These are phyloP conservation scores for Equus quagga DNA, from an alignment of 2,113 vertebrate species.

Conservation along the genomic window DNA sequence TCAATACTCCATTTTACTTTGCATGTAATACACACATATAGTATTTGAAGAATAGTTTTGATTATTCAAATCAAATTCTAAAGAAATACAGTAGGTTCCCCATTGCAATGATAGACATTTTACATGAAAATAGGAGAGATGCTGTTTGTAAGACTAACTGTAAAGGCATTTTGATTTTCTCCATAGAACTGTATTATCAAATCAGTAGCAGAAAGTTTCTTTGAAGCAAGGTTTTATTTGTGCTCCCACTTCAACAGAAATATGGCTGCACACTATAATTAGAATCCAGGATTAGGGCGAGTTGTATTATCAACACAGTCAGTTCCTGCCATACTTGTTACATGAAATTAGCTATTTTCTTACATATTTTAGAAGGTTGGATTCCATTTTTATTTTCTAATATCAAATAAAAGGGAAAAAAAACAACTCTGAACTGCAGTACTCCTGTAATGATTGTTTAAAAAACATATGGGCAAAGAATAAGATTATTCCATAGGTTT, in stretches of 20 bases:
- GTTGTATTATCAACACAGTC: neutral
- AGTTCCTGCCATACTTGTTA: neutral
- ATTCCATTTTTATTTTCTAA: constrained; percentile 57
- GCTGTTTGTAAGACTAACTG: neutral
- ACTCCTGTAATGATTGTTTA: neutral
- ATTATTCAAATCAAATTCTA: constrained; percentile 46
- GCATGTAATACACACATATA: neutral
- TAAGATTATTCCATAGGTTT: constrained; percentile 37
- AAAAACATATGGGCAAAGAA: constrained; percentile 36
- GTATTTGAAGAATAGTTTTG: constrained; percentile 45
- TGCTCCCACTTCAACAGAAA: neutral
- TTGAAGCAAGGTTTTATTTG: constrained; percentile 28
- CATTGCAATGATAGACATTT: constrained; percentile 2
- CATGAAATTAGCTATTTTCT: constrained; percentile 21
- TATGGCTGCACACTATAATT: neutral
- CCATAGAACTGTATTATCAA: neutral
- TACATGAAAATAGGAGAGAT: neutral
- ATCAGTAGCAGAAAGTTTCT: constrained; percentile 26
- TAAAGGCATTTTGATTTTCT: constrained; percentile 24
- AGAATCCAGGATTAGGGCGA: constrained; percentile 3
- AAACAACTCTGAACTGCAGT: neutral
- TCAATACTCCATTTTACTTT: neutral
- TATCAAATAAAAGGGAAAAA: neutral
- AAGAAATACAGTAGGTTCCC: neutral
- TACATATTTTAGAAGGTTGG: neutral